Evolutionary conservation across 2,113 vertebrate genomes (phyloP), one percentile per base, ranked within the genome.

Genomic region (Dasyprocta punctata): DNA sequence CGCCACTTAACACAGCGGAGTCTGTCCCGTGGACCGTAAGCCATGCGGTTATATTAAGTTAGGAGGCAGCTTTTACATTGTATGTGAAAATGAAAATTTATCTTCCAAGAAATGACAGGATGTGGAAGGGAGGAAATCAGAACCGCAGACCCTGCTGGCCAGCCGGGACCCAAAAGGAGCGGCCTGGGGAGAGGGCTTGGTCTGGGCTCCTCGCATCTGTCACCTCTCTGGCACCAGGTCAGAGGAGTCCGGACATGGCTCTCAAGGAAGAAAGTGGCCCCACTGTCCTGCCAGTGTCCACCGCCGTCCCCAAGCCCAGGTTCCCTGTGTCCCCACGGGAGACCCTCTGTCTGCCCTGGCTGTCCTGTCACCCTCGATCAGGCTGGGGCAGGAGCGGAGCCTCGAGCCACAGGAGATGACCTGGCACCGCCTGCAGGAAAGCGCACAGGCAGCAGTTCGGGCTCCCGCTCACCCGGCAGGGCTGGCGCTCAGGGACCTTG

Each of bases 281-380:
- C 12, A 3, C 11, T 19, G 19, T 9, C 36, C 52, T 2, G 8
- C n/a, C 3, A 65, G 1, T 16, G 6, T 1, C n/a, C 0, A 1
- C 13, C 41, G 7, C 4, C 5, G 4, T 14, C 90, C 13, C 22
- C 4, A 61, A 63, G 41, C 71, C 63, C 49, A 1, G 44, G 11
- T 33, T 3, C 11, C 75, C n/a, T n/a, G n/a, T 30, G 8, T 11
- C 44, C 28, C 1, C 17, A 7, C 7, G 24, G 22, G 61, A 81
- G 17, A 36, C 17, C 8, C 5, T 10, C 36, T 10, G 1, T 14
- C 38, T 5, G 30, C 0, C 0, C 22, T 44, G 12, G 11, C 13
- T 2, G 0, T 10, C 17, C 6, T 11, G 41, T 14, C 56, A 8
- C 17, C 36, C 7, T 17, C 11, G 2, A 5, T 12, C 38, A 44